Conservation (phyloP, 2,888 invertebrate genomes). For the Hemithea aestivaria region DNA sequence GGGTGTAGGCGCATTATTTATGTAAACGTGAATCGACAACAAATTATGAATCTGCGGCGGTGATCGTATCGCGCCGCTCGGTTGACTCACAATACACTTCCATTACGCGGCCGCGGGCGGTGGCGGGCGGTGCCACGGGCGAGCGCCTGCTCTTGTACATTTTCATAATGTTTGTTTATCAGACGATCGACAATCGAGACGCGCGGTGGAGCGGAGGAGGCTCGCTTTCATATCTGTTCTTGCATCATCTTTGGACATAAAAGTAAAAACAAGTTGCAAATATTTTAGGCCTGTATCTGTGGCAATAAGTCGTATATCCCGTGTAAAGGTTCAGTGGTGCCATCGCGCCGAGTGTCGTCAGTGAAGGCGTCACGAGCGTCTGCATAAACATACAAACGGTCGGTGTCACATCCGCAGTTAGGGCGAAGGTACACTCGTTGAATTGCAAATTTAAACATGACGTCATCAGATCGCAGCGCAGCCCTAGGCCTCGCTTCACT, state of each 20-base stretch:
- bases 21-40: constrained; percentile 9
- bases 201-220: no score
- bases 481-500: no score
- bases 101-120: constrained; percentile 15
- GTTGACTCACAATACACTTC: constrained; percentile 20
- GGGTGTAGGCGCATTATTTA: constrained; percentile 5
- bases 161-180: not conserved
- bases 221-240: no score
- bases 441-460: constrained; percentile 66
- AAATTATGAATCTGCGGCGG: constrained; percentile 1
- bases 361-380: not conserved
- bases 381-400: not conserved
- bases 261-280: no score
- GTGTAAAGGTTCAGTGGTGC: no score
- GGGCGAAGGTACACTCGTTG: constrained; percentile 37
- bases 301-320: no score
- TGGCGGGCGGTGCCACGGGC: no score
- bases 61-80: constrained; percentile 3
- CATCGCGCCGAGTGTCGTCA: no score
- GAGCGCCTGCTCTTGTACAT: no score
- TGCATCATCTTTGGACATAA: no score
- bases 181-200: no score
- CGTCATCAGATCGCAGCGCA: constrained; percentile 19
- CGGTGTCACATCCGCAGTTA: constrained; percentile 38
- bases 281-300: no score